A percentile compares a stretch with the other conserved stretches of the same genome.
Conservation (phyloP, 2,888 invertebrate species). For the Pheosia gnoma region DNA sequence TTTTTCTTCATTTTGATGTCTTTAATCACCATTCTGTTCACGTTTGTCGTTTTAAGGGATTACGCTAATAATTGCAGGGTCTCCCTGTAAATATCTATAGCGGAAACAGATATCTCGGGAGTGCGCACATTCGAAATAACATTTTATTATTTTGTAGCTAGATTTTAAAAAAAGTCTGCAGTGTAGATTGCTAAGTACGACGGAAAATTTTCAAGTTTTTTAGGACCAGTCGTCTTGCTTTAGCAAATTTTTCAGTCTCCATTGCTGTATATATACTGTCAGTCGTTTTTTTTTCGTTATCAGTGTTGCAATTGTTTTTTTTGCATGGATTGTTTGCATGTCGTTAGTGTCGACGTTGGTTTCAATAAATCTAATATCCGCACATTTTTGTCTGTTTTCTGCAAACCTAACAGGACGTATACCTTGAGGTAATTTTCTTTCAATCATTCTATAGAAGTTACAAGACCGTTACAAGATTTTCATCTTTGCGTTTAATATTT, state of each 20-base stretch:
- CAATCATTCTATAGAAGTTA: neutral
- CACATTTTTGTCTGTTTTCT: slow-evolving; percentile 49
- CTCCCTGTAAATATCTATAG: too few species aligned
- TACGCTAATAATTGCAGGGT: too few species aligned
- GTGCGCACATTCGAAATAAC: too few species aligned
- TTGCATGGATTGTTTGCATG: slow-evolving; percentile 22
- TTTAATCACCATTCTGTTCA: neutral
- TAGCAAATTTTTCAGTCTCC: neutral
- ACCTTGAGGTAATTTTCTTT: slow-evolving; percentile 69
- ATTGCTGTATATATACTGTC: slow-evolving; percentile 5
- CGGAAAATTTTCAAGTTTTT: neutral
- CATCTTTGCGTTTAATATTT: too few species aligned
- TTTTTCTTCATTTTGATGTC: neutral
- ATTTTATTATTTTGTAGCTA: too few species aligned
- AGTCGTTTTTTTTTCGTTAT: slow-evolving; percentile 13
- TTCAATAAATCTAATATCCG: slow-evolving; percentile 28
- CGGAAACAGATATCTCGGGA: too few species aligned
- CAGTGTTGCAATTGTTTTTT: slow-evolving; percentile 12
- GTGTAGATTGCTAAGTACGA: too few species aligned
- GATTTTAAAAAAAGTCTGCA: too few species aligned
- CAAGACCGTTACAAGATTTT: neutral
- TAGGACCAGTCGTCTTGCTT: neutral
- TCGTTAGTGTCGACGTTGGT: slow-evolving; percentile 22
- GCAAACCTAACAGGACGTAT: slow-evolving; percentile 74
- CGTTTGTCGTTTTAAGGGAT: too few species aligned